Conservation (phyloP, 2,797 vertebrate genomes). For the Nyctalus aviator region DNA sequence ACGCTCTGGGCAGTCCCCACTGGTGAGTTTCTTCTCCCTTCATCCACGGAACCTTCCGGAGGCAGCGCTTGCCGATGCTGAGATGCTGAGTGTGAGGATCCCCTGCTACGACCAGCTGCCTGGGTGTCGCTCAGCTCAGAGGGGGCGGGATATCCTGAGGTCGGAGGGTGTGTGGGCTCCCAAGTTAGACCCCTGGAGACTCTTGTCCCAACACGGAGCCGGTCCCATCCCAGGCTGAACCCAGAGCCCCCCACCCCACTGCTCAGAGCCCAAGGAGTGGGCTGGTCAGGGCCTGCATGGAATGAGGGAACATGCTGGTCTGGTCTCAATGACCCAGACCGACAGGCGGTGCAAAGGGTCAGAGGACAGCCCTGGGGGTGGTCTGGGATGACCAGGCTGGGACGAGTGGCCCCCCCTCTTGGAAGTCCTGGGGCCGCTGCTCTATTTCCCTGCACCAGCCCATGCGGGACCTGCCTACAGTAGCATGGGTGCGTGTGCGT, state of each 20-base stretch:
- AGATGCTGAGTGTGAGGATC: background rate
- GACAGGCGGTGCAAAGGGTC: background rate
- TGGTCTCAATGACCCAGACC: background rate
- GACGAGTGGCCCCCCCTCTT: too few relatives aligned
- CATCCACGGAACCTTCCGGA: background rate
- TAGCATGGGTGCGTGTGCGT: accelerated
- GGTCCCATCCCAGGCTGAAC: background rate
- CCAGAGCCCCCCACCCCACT: background rate
- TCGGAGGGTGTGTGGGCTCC: background rate
- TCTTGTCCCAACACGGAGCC: background rate
- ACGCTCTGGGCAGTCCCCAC: background rate
- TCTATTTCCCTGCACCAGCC: too few relatives aligned
- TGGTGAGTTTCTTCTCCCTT: background rate
- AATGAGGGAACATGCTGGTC: background rate
- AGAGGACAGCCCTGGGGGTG: too few relatives aligned
- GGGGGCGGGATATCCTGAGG: accelerated
- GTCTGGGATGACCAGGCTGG: too few relatives aligned
- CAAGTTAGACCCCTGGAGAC: background rate
- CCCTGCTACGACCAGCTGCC: too few relatives aligned
- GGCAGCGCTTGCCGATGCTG: background rate
- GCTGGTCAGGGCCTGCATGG: background rate
- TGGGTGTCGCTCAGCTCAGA: background rate
- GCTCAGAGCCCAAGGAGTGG: accelerated
- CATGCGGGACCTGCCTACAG: background rate
- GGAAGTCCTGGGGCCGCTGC: too few relatives aligned